These are phyloP conservation scores for Radopholus similis DNA, from an alignment of 1,140 invertebrate genomes.

Conservation along the genomic window DNA sequence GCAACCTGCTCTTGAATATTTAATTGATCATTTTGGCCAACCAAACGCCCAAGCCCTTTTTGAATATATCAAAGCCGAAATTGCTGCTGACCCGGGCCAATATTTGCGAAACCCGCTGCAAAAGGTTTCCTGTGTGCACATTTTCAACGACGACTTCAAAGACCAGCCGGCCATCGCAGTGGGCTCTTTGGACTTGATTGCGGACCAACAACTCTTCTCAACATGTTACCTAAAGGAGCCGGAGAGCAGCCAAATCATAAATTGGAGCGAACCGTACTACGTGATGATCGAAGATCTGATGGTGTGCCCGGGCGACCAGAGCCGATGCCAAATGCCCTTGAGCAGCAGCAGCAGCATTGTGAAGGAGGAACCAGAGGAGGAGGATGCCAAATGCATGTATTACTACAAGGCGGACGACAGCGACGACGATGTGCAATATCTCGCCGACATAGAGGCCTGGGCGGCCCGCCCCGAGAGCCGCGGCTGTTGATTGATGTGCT, in stretches of 20 bases:
- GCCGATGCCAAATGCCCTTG: neutral
- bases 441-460: neutral
- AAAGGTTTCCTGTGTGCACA: neutral
- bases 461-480: too few relatives aligned
- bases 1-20: neutral
- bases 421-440: too few relatives aligned
- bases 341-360: neutral
- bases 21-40: neutral
- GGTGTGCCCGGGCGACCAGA: neutral
- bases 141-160: neutral
- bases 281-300: neutral
- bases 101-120: neutral
- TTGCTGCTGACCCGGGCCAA: neutral
- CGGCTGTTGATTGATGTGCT: neutral
- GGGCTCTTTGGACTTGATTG: neutral
- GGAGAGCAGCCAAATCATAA: neutral
- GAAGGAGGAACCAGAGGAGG: neutral
- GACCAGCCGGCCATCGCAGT: neutral
- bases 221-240: neutral
- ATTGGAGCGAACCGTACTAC: neutral
- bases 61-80: neutral
- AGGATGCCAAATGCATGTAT: neutral
- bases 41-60: neutral
- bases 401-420: neutral
- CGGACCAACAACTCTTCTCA: neutral